Conservation (phyloP, 2,113 vertebrate species). For the Jaculus jaculus region DNA sequence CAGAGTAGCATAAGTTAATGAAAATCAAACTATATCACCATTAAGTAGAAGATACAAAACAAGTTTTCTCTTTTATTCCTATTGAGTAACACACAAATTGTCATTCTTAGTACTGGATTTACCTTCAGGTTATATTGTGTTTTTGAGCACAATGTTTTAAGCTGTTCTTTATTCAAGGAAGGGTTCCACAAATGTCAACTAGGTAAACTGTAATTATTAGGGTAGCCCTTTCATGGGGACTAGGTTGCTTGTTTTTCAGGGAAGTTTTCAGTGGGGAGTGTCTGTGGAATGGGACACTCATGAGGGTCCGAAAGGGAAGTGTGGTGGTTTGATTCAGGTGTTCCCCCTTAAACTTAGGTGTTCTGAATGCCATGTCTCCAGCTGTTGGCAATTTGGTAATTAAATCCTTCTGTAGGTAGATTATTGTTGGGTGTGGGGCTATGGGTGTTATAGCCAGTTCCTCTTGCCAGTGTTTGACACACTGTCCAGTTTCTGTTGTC, state of each 20-base stretch:
- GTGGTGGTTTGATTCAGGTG: no score
- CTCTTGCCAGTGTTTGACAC: no score
- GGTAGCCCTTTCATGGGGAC: neutral
- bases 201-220: neutral
- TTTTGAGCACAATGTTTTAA: neutral
- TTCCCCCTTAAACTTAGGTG: no score
- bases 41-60: neutral
- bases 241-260: neutral
- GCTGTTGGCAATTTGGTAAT: no score
- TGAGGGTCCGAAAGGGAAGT: neutral
- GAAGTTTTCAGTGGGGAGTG: neutral
- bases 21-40: neutral
- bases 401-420: no score
- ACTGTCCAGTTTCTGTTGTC: no score
- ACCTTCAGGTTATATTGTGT: neutral
- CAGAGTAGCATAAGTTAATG: conserved; percentile 17
- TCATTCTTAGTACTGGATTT: neutral
- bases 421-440: no score
- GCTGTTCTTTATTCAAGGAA: neutral
- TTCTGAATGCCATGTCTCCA: no score
- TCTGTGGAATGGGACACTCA: neutral
- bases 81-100: neutral
- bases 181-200: neutral
- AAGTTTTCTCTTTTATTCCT: neutral
- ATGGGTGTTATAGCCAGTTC: no score